Conservation (phyloP, 2,888 invertebrate genomes). For the Drosophila neotestacea region DNA sequence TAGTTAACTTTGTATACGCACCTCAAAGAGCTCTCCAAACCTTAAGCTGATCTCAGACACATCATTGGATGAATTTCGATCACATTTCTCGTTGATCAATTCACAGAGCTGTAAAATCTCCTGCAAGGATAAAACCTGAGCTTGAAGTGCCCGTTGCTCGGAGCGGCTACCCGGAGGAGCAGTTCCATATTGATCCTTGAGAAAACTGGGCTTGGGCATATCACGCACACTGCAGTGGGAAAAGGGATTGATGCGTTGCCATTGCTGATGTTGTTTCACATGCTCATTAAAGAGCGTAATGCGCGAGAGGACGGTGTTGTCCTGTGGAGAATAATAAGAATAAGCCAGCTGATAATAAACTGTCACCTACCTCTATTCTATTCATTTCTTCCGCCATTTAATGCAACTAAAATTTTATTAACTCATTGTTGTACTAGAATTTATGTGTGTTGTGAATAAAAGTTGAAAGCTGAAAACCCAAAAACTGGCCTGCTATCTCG, state of each 20-base stretch:
- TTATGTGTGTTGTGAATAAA: conserved; percentile 4
- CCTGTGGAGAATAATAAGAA: conserved; percentile 12
- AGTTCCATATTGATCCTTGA: conserved; percentile 56
- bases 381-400: conserved; percentile 33
- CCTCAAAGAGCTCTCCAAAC: conserved; percentile 68
- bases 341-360: too few relatives aligned
- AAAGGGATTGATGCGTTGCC: conserved; percentile 68
- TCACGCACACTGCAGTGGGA: conserved; percentile 59
- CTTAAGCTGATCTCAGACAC: conserved; percentile 17
- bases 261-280: conserved; percentile 55
- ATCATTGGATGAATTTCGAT: neutral
- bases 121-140: conserved; percentile 50
- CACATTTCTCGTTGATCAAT: conserved; percentile 37
- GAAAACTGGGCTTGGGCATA: conserved; percentile 48
- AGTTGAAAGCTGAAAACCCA: neutral
- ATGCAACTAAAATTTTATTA: conserved; percentile 2
- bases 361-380: conserved; percentile 24
- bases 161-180: conserved; percentile 67
- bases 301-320: conserved; percentile 61
- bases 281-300: conserved; percentile 60
- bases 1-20: conserved; percentile 1
- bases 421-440: conserved; percentile 15
- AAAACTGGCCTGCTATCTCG: conserved; percentile 37
- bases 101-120: conserved; percentile 67
- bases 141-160: conserved; percentile 55